Percentiles rank a stretch among this genome's conserved stretches.
These are phyloP conservation scores for Vidua chalybeata DNA, from an alignment of 2,113 vertebrate genomes.

Conservation along the genomic window DNA sequence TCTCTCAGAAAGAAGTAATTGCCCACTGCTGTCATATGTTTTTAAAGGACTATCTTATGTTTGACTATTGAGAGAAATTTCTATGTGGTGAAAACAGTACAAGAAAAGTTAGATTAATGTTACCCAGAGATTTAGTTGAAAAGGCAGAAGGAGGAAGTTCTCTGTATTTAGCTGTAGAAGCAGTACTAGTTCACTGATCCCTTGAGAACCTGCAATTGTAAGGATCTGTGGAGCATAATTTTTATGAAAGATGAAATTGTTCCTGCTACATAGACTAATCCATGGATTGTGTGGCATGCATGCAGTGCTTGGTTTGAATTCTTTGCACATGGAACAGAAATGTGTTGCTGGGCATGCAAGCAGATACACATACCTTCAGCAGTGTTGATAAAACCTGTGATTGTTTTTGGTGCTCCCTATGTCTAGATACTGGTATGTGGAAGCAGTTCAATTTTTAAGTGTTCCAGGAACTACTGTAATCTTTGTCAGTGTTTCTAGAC, in stretches of 20 bases:
- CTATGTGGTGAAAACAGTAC: neutral
- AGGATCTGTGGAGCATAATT: neutral
- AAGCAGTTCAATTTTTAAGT: conserved; percentile 4
- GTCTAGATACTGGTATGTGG: neutral
- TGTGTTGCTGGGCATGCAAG: neutral
- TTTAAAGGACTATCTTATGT: neutral
- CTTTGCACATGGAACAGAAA: neutral
- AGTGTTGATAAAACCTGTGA: neutral
- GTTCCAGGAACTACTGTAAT: neutral
- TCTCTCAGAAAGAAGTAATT: neutral
- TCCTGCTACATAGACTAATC: neutral
- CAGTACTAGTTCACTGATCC: neutral
- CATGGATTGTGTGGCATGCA: neutral
- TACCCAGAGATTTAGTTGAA: neutral
- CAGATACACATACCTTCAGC: neutral
- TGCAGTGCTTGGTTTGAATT: neutral
- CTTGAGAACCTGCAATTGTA: neutral
- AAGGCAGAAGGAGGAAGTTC: neutral
- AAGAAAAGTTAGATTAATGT: neutral
- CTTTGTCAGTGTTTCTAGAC: neutral
- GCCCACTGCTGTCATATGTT: neutral
- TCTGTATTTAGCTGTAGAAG: neutral
- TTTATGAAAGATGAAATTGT: neutral
- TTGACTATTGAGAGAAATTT: neutral
- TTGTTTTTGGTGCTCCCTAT: neutral